These are phyloP conservation scores for Gobio occitaniae DNA, from an alignment of 2,797 vertebrate genomes.

Conservation along the genomic window DNA sequence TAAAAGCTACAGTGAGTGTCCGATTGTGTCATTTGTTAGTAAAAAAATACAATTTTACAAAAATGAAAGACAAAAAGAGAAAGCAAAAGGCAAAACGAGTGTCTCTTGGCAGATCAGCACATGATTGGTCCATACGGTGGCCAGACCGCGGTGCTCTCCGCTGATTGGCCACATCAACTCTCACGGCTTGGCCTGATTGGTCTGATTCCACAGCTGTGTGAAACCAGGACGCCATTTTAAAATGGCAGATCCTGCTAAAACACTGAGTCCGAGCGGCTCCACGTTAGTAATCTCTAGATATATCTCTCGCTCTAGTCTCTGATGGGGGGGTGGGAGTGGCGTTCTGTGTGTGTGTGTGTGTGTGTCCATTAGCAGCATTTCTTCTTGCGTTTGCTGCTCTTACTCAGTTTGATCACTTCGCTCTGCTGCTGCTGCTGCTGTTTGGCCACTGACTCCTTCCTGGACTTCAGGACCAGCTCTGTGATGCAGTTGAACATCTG, in stretches of 20 bases:
- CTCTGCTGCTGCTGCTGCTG: conserved; percentile 99
- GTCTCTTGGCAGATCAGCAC: conserved; percentile 39
- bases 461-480: conserved; percentile 94
- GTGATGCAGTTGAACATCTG: conserved; percentile 99
- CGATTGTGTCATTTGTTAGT: conserved; percentile 56
- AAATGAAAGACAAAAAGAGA: conserved; percentile 35
- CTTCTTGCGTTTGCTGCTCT: conserved; percentile 99
- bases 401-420: conserved; percentile 97
- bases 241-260: conserved; percentile 80
- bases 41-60: conserved; percentile 56
- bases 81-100: conserved; percentile 50
- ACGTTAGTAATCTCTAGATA: conserved; percentile 47
- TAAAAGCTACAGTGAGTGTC: neutral
- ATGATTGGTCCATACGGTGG: conserved; percentile 32
- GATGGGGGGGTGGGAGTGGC: conserved; percentile 36
- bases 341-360: conserved; percentile 59
- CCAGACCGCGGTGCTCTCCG: neutral
- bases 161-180: conserved; percentile 1
- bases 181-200: neutral
- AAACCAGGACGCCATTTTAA: conserved; percentile 60
- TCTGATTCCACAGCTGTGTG: conserved; percentile 49
- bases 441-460: conserved; percentile 96
- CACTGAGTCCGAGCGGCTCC: conserved; percentile 52
- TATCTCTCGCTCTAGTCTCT: conserved; percentile 37
- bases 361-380: conserved; percentile 91